A percentile compares a stretch with the other conserved stretches of the same genome.
Evolutionary conservation across 2,888 invertebrate genomes (phyloP).

Genomic region (Agapostemon virescens): DNA sequence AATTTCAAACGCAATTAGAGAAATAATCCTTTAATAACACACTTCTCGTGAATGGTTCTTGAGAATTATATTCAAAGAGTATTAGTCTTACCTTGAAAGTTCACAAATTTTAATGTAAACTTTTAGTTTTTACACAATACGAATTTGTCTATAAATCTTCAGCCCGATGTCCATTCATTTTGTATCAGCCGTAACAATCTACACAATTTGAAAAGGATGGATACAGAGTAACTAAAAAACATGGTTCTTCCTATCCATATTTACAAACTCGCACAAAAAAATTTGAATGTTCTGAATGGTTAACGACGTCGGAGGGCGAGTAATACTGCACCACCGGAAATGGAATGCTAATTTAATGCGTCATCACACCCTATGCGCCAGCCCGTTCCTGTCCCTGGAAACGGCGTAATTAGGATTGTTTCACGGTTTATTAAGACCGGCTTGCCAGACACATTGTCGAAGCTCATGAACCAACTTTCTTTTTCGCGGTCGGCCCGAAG

Average conservation of each 20-base stretch:
- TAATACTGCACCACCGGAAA: constrained; percentile 54
- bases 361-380: constrained; percentile 45
- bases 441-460: constrained; percentile 49
- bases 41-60: too few relatives aligned
- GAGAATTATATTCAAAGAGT: background rate
- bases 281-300: background rate
- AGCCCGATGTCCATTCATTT: too few relatives aligned
- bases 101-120: too few relatives aligned
- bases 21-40: too few relatives aligned
- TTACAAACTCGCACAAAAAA: background rate
- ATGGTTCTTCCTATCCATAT: background rate
- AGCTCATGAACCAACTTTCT: constrained; percentile 52
- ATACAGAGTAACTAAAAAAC: too few relatives aligned
- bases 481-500: background rate
- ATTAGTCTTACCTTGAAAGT: too few relatives aligned
- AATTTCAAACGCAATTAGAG: too few relatives aligned
- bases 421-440: constrained; percentile 72
- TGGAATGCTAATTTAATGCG: constrained; percentile 65
- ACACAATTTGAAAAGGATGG: too few relatives aligned
- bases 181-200: too few relatives aligned
- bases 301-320: background rate
- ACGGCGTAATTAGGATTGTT: constrained; percentile 74
- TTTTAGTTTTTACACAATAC: too few relatives aligned
- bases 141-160: too few relatives aligned
- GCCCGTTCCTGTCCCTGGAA: constrained; percentile 51